Base-by-base conservation (phyloP, 2,888 invertebrate species). In the Barypeithes pellucidus region DNA sequence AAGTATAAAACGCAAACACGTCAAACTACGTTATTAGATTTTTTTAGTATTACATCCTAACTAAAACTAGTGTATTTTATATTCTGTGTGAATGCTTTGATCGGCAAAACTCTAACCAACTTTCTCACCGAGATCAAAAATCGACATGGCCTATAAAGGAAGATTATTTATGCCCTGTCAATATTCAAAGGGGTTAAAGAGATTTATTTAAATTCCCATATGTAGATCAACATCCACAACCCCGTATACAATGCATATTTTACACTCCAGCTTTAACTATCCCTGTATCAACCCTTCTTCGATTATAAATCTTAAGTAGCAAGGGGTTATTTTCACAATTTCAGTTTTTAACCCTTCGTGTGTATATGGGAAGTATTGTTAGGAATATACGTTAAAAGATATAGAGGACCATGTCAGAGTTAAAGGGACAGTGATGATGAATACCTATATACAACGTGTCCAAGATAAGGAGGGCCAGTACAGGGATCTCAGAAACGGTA, bases 241-340 rank as follows among this genome's bases (percentile, higher is more conserved):
- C 22, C 22, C 18, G 14, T 20, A 66, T 20, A 54, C 67, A 67
- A 67, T 67, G 67, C 67, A 67, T 67, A 68, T 61, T 68, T 60
- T 68, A 60, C 39, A 50, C 68, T 68, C 61, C 24, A 68, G 39
- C 61, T 60, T 61, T 68, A 68, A 61, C 47, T 36, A 39, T 36
- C 18, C 50, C 20, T 14, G 50, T 59, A 60, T 45, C 39, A 50
- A 68, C 68, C 68, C 68, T 50, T 61, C 60, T 47, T 52, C 50
- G 41, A 54, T 61, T 71, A 76, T 76, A 76, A 76, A 76, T 76
- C 76, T 76, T 73, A 57, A 73, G 73, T 57, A 72, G 65, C 65
- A 18, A 70, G 67, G 70, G 59, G 75, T 66, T 66, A 41, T 66
- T 50, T 66, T 29, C 11, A 24, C 65, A 39, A 36, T 47, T 63